Percentiles rank a stretch among this genome's conserved stretches.
Evolutionary conservation across 1,140 invertebrate species (phyloP).

Genomic region (Pseudomyrmex dendroicus): DNA sequence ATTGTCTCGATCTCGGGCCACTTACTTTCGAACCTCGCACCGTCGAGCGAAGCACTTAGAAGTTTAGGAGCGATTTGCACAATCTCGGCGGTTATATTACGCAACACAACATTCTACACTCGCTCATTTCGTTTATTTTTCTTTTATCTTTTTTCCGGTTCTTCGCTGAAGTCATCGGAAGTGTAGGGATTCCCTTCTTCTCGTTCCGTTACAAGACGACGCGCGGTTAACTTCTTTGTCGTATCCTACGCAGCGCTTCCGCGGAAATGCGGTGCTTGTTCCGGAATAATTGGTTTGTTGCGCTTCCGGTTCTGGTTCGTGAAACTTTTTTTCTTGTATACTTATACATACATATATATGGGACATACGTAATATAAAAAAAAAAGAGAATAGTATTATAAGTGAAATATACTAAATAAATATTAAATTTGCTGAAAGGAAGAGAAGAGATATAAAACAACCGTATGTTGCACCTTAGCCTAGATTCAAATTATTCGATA

Average conservation of each 20-base stretch:
- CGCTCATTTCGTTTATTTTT: slow-evolving; percentile 39
- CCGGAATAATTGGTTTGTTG: background rate
- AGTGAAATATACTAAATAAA: too few species aligned
- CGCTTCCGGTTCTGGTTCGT: background rate
- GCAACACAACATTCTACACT: slow-evolving; percentile 48
- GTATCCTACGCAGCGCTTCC: background rate
- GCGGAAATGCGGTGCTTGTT: slow-evolving; percentile 12
- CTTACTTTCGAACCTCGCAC: slow-evolving; percentile 75
- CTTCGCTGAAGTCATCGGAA: slow-evolving; percentile 50
- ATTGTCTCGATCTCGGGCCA: slow-evolving; percentile 80
- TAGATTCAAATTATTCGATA: background rate
- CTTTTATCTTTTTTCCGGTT: background rate
- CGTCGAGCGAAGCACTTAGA: slow-evolving; percentile 68
- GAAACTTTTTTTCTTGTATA: too few species aligned
- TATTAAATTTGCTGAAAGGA: too few species aligned
- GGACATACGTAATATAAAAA: too few species aligned
- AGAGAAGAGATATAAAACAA: background rate
- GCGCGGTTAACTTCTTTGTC: background rate
- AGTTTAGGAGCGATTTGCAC: slow-evolving; percentile 66
- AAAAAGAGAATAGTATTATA: too few species aligned
- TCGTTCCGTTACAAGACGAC: slow-evolving; percentile 20
- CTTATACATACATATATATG: too few species aligned
- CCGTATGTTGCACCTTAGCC: background rate
- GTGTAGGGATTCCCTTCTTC: background rate
- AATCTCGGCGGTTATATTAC: slow-evolving; percentile 65